A percentile compares a stretch with the other conserved stretches of the same genome.
Evolutionary conservation across 2,113 vertebrate species (phyloP).

Genomic region (Colaptes auratus): DNA sequence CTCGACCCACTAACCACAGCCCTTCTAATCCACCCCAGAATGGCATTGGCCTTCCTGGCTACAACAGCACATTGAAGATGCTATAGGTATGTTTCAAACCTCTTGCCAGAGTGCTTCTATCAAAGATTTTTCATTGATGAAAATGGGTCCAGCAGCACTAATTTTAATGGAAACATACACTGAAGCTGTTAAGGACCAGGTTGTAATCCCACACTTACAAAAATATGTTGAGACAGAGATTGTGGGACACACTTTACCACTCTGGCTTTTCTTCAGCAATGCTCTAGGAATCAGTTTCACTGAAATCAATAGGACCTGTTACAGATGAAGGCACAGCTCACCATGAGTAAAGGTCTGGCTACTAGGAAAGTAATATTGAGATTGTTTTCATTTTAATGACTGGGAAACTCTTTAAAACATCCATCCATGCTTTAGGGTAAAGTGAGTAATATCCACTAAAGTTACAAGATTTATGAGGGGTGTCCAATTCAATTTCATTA

Average conservation of each 20-base stretch:
- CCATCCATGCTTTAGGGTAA: constrained; percentile 60
- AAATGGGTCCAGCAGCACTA: not conserved
- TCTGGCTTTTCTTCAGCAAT: not conserved
- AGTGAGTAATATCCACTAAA: constrained; percentile 72
- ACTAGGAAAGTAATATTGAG: constrained; percentile 31
- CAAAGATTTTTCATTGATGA: not conserved
- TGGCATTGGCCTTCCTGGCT: no score
- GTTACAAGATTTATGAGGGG: constrained; percentile 75
- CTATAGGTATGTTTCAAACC: not conserved
- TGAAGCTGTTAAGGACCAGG: not conserved
- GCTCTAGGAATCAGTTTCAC: not conserved
- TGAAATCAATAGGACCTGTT: constrained; percentile 32
- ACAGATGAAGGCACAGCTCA: not conserved
- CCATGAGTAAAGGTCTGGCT: not conserved
- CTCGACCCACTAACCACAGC: no score
- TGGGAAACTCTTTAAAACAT: constrained; percentile 40
- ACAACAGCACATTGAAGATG: not conserved
- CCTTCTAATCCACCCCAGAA: no score
- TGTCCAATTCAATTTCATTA: constrained; percentile 76
- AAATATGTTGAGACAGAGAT: not conserved
- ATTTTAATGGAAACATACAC: not conserved
- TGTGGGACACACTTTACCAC: not conserved
- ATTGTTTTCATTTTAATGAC: constrained; percentile 64
- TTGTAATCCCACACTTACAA: not conserved
- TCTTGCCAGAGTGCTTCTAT: not conserved